phyloP scores from a whole-genome alignment of 2,113 vertebrate species.

The Galbula dea region DNA sequence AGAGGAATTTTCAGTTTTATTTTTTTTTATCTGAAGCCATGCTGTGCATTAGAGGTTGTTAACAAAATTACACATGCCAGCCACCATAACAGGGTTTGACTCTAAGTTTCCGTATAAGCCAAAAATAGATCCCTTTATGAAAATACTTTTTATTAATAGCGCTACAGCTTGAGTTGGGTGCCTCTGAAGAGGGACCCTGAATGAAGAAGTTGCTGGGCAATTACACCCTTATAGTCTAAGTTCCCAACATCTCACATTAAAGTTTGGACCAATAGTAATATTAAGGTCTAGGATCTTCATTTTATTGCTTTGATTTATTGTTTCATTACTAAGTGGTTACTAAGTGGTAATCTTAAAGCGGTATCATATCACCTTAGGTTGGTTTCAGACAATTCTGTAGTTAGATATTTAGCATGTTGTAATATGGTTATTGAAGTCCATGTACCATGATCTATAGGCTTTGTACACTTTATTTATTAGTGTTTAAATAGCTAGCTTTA shows the following conservation, averaged over 20 bases:
- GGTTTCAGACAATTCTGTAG: neutral
- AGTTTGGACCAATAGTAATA: neutral
- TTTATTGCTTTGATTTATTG: neutral
- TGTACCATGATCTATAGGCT: neutral
- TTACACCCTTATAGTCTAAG: neutral
- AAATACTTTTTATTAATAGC: neutral
- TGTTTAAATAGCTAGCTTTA: neutral
- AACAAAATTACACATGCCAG: neutral
- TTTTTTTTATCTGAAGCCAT: neutral
- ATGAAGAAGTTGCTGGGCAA: too few species aligned
- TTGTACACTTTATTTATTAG: neutral
- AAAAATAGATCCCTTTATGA: neutral
- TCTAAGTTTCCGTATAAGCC: neutral
- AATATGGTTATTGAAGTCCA: neutral
- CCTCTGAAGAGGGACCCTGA: neutral
- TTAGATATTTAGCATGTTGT: neutral
- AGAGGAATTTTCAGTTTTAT: neutral
- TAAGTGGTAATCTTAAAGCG: neutral
- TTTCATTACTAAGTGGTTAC: neutral
- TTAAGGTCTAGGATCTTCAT: neutral
- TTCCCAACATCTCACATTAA: too few species aligned
- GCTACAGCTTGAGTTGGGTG: neutral
- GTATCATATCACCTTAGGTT: neutral
- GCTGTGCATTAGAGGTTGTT: neutral
- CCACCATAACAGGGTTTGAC: neutral